Evolutionary conservation across 2,113 vertebrate species (phyloP), one percentile per base, ranked within the genome.

Genomic region (Lepus europaeus): DNA sequence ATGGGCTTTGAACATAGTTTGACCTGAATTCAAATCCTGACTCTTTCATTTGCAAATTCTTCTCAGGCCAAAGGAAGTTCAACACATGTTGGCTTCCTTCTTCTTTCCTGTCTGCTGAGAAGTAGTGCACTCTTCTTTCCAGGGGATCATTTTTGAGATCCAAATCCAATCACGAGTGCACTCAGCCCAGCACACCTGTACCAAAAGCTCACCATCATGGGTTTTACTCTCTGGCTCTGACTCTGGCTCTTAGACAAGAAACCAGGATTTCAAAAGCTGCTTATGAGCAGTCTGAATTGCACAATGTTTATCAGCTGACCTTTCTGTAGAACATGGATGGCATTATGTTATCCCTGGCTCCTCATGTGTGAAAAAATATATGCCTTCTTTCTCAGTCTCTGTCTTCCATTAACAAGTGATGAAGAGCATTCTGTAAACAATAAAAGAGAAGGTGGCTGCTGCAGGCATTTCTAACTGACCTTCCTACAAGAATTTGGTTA

Each of bases 401-500:
- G 72, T 77, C 56, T 94, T 70, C 95, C 36, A 70, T 59, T 84
- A 95, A 84, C 77, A 89, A 92, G 81, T 94, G 68, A 56, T 73
- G 84, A 74, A 3, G 6, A 89, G 16, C 4, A 66, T 84, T 91
- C 95, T 82, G 81, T 91, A 85, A 96, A 77, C 79, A 79, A 90
- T 90, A 8, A 82, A 90, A 90, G 36, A 76, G 45, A 84, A 82
- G 39, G 51, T 93, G 73, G 13, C 59, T 82, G 23, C 39, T 33
- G 29, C 20, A 20, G n/a, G 25, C 87, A 63, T 88, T 91, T 88
- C 36, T 79, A 77, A 80, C 33, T 92, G 76, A 96, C 64, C 74
- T 84, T 88, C 85, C 92, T 94, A 95, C 81, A 94, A 86, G 69
- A 87, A 72, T 93, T 77, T n/a, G 3, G 25, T 64, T 94, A 70